Evolutionary conservation across 2,888 invertebrate species (phyloP), one percentile per base, ranked within the genome.

Genomic region (Phragmatobia fuliginosa): DNA sequence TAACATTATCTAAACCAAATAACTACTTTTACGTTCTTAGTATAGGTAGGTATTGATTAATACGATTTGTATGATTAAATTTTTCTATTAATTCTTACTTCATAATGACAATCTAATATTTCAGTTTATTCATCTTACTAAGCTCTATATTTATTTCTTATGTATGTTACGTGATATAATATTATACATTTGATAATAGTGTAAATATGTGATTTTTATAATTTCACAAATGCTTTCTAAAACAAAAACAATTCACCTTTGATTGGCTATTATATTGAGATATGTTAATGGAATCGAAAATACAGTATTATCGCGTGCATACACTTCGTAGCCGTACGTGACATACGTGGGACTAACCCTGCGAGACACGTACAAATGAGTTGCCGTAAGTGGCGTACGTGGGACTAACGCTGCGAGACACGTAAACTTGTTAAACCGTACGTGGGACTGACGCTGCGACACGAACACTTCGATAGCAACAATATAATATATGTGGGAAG

Each of bases 1-100:
- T 95, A 95, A 93, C 92, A 90, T 93, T 94, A 94, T 92, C 91
- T 94, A 94, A 92, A 92, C 92, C 93, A 90, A 94, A 91, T 92
- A 91, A 89, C 91, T 93, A 93, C 93, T 87, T 89, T 92, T 91
- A 92, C 91, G 90, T 88, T 88, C 91, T 92, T 92, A 92, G 82
- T 85, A 87, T 91, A 92, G 80, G 87, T 90, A 91, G 90, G 89
- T 91, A 92, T 87, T 87, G 91, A 91, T 90, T 91, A 90, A 93
- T 91, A 92, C 92, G 90, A 90, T 91, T 89, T 92, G 89, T 92
- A 90, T 89, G 92, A 92, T 91, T 91, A 89, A 89, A 84, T 89
- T 91, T 89, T 87, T 91, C 91, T 94, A 91, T 90, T 92, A 89
- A 90, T 90, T 84, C 94, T 94, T 94, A 94, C 88, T 86, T 85